Evolutionary conservation across 2,113 vertebrate genomes (phyloP).

Genomic region (Thamnophis sirtalis): DNA sequence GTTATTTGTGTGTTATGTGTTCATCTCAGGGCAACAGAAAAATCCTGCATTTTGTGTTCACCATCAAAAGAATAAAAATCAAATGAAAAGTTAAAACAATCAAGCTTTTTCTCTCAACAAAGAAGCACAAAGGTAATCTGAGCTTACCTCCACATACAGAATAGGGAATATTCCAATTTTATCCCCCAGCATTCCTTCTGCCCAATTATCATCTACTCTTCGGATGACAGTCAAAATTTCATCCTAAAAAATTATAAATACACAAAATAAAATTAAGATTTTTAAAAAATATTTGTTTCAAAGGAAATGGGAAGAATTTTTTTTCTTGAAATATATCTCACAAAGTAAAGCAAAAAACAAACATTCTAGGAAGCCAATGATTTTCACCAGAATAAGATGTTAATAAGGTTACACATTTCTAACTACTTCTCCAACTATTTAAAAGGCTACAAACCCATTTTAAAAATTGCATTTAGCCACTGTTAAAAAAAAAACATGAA

Average conservation of each 20-base stretch:
- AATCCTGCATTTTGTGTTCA: neutral
- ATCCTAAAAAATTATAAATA: conserved; percentile 74
- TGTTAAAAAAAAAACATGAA: neutral
- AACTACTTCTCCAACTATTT: neutral
- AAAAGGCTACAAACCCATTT: neutral
- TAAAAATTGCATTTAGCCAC: neutral
- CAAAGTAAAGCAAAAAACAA: neutral
- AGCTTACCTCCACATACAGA: conserved; percentile 92
- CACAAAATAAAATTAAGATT: conserved; percentile 6
- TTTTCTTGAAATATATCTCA: neutral
- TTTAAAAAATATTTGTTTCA: neutral
- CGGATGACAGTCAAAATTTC: conserved; percentile 97
- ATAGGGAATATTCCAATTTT: conserved; percentile 98
- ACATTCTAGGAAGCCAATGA: neutral
- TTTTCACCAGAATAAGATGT: neutral
- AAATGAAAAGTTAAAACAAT: neutral
- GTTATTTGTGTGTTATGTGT: neutral
- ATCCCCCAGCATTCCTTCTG: conserved; percentile 97
- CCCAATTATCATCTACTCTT: conserved; percentile 98
- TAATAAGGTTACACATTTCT: neutral
- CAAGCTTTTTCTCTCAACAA: neutral
- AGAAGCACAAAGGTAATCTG: accelerated
- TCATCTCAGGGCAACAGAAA: neutral
- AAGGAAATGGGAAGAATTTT: neutral
- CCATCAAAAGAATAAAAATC: neutral